These are phyloP conservation scores for Eutolmus rufibarbis DNA, from an alignment of 2,888 invertebrate genomes.

Conservation along the genomic window DNA sequence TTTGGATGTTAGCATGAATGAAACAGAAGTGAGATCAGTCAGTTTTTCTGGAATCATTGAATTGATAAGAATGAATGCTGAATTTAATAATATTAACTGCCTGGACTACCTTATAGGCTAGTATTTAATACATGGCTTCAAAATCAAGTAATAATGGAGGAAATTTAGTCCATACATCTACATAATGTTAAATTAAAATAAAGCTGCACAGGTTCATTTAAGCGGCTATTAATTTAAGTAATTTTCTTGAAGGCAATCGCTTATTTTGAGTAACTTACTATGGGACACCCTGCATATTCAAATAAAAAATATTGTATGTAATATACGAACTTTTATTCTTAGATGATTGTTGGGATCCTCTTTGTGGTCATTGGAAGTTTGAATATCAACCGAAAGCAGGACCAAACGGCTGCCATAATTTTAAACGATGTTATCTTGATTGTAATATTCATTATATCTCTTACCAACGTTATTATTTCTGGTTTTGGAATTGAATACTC, in stretches of 20 bases:
- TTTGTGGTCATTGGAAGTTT: slow-evolving; percentile 84
- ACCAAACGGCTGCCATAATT: slow-evolving; percentile 78
- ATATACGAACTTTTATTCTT: slow-evolving; percentile 59
- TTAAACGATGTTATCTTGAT: slow-evolving; percentile 83
- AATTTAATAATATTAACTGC: no score
- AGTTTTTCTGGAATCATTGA: no score
- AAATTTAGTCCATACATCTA: no score
- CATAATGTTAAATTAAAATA: no score
- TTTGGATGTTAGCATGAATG: no score
- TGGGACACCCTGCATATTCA: not conserved
- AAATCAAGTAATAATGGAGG: no score
- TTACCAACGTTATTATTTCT: slow-evolving; percentile 82
- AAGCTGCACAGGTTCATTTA: no score
- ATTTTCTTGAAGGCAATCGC: not conserved
- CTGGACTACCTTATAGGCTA: no score
- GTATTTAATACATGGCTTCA: no score
- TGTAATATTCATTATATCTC: slow-evolving; percentile 81
- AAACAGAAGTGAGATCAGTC: no score
- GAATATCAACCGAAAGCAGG: slow-evolving; percentile 78
- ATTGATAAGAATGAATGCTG: no score
- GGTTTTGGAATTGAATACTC: slow-evolving; percentile 85
- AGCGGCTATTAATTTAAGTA: not conserved
- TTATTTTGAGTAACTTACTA: not conserved
- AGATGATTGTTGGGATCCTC: slow-evolving; percentile 82
- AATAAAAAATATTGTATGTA: not conserved